Base-by-base conservation (phyloP, 1,140 invertebrate species). In the Himalopsyche phryganea region DNA sequence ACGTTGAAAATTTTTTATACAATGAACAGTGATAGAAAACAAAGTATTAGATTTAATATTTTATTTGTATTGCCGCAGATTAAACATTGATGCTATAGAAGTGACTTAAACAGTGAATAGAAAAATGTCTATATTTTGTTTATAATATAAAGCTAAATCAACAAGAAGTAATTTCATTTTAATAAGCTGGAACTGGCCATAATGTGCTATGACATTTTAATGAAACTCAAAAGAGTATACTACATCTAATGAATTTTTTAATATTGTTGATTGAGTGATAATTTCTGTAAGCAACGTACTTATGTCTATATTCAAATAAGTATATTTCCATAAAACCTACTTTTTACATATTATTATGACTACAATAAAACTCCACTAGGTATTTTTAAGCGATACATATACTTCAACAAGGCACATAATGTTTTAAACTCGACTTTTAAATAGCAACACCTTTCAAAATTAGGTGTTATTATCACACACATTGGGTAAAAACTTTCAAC, bases 361-460 rank as follows among this genome's bases (percentile, higher is more conserved):
- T 52, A 57, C 40, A 52, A 57, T 57, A 45, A 42, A 56, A 45
- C 47, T 50, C 35, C 46, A 51, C 49, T 56, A 59, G 56, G 15
- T 51, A 58, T 51, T 46, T 52, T 28, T 64, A 60, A 64, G 62
- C 62, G 48, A 60, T 64, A 64, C 23, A 28, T 28, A 28, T 60
- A 60, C 51, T 50, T 58, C 48, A 60, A 58, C 58, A 64, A 64
- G 62, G 62, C 62, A 64, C 62, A 57, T 64, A 56, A 64, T 51
- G 49, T 54, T 64, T 60, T 64, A 60, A 64, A 64, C 62, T 64
- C 62, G 62, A 41, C 55, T 54, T 64, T 63, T 51, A 58, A 51
- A 63, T 49, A 56, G 54, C 54, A 60, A 60, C 58, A 64, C 55
- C 46, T 33, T 38, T 28, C 23, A 20, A 58, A 42, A 51, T 40